A percentile compares a stretch with the other conserved stretches of the same genome.
phyloP scores from a whole-genome alignment of 2,113 vertebrate genomes.

The Rhinolophus ferrumequinum region DNA sequence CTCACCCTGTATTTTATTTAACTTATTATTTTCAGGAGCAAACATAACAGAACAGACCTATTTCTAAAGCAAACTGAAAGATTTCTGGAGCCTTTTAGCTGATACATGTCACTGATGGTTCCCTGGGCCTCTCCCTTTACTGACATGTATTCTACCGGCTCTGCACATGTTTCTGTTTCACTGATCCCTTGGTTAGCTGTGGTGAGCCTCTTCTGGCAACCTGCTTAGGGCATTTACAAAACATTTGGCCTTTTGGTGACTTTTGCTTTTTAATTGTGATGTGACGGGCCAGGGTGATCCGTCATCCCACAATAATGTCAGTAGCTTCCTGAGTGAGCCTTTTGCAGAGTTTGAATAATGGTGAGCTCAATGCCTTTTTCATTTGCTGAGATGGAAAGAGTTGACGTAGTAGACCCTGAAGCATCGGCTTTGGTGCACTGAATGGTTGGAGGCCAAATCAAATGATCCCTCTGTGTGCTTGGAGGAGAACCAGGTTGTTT shows the following conservation, averaged over 20 bases:
- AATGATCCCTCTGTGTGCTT: not conserved
- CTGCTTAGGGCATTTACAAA: constrained; percentile 10
- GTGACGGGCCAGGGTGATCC: constrained; percentile 20
- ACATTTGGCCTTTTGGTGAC: constrained; percentile 64
- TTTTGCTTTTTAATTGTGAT: constrained; percentile 49
- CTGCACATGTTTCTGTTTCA: not conserved
- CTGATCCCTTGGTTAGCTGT: not conserved
- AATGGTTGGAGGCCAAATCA: not conserved
- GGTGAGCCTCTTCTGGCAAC: constrained; percentile 30
- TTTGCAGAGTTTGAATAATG: constrained; percentile 46
- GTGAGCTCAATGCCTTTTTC: constrained; percentile 54
- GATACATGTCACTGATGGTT: not conserved
- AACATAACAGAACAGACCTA: not conserved
- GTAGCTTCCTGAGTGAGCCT: constrained; percentile 17
- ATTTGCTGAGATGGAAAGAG: constrained; percentile 41
- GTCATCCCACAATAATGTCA: constrained; percentile 63
- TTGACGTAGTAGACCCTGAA: constrained; percentile 28
- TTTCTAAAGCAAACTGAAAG: constrained; percentile 21
- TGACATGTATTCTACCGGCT: not conserved
- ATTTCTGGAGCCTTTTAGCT: not conserved
- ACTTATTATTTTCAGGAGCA: constrained; percentile 33
- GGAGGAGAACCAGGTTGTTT: not conserved
- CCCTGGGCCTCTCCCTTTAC: not conserved
- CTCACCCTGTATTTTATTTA: not conserved
- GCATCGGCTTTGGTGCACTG: not conserved